Percentiles rank a stretch among this genome's conserved stretches.
These are phyloP conservation scores for Pitta sordida DNA, from an alignment of 2,113 vertebrate genomes.

Conservation along the genomic window DNA sequence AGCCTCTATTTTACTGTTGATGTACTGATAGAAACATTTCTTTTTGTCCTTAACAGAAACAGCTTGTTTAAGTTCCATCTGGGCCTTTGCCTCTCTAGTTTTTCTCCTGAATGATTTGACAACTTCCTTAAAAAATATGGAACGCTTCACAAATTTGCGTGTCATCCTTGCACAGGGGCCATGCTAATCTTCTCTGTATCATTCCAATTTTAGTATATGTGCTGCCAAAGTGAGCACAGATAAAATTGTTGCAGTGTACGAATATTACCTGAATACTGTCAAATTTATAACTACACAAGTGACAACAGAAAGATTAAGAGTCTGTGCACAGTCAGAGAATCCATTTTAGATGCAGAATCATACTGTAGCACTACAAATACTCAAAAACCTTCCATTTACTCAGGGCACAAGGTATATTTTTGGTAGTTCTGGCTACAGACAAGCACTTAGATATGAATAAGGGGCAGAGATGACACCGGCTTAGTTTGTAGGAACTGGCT, in stretches of 20 bases:
- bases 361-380: background rate
- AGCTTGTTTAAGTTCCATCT: too few species aligned
- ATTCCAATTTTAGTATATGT: conserved; percentile 13
- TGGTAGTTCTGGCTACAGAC: background rate
- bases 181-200: conserved; percentile 21
- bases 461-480: background rate
- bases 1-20: too few species aligned
- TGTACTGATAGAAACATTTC: too few species aligned
- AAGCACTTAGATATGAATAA: background rate
- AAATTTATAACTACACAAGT: background rate
- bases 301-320: background rate
- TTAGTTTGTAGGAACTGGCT: background rate
- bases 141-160: conserved; percentile 70
- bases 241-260: background rate
- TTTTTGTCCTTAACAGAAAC: too few species aligned
- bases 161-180: conserved; percentile 66
- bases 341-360: background rate
- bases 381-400: background rate
- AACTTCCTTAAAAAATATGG: background rate
- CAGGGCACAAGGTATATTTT: background rate
- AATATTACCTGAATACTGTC: background rate
- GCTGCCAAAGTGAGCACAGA: conserved; percentile 35
- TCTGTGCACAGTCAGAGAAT: background rate
- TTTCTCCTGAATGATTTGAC: too few species aligned
- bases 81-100: too few species aligned